Evolutionary conservation across 2,888 invertebrate species (phyloP), one percentile per base, ranked within the genome.

Genomic region (Heliconius hortense): DNA sequence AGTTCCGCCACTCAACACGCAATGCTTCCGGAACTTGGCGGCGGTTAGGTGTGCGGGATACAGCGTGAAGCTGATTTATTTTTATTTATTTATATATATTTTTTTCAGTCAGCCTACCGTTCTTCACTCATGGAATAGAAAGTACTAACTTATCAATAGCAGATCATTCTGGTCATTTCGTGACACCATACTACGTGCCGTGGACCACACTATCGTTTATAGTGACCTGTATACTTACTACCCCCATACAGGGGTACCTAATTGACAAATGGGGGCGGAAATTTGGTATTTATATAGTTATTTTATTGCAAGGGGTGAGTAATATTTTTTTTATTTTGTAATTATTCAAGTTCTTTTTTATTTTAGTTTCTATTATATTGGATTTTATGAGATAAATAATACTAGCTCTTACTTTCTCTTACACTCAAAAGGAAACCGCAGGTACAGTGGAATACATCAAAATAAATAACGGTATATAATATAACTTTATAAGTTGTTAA

Each of bases 41-140:
- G 53, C 53, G 21, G 21, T 21, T 53, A 4, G 4, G 15, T 18
- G 15, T 21, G 48, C 7, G 48, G 18, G 48, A 21, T 53, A 5
- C 2, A 53, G 21, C 5, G 48, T 21, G 0, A 31, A 31, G 31
- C 31, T 31, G 31, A 31, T 31, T 31, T 7, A 31, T 31, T 31
- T 31, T 31, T 31, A 31, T 31, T 31, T 8, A 31, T 31, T 31
- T 31, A 8, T 31, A 31, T 31, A 31, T 31, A 5, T 31, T 21
- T 84, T 43, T 84, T 87, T 1, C 86, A 93, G 93, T 86, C 3
- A 89, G 87, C 59, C 78, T 93, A 0, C 89, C 92, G 8, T 92
- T 91, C 84, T 88, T 93, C 80, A 92, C 91, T 0, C 88, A 90
- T 73, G 92, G 92, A n/a, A 82, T 92, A 7, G 88, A 89, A 74